phyloP scores from a whole-genome alignment of 2,797 vertebrate genomes.

The Synanceia verrucosa region DNA sequence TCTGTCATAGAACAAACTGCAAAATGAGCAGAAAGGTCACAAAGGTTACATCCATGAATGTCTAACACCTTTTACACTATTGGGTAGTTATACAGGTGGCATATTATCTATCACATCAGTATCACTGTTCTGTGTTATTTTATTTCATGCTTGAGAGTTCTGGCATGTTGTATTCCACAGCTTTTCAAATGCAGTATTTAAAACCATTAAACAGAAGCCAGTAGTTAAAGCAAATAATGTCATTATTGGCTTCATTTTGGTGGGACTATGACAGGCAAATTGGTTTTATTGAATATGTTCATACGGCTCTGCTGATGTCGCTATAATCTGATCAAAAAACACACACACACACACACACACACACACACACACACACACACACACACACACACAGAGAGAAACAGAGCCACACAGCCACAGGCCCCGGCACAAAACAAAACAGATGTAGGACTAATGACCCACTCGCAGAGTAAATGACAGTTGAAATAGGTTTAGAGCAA shows the following conservation, averaged over 20 bases:
- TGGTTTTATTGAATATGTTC: conserved; percentile 40
- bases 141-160: background rate
- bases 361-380: conserved; percentile 2
- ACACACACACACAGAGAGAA: conserved; percentile 8
- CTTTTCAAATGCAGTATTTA: conserved; percentile 26
- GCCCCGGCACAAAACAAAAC: conserved; percentile 72
- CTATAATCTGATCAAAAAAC: conserved; percentile 53
- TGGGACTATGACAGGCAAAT: conserved; percentile 55
- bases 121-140: background rate
- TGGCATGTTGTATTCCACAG: conserved; percentile 14
- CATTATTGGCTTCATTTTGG: conserved; percentile 36
- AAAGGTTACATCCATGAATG: background rate
- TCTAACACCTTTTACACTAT: background rate
- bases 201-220: conserved; percentile 37
- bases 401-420: conserved; percentile 18
- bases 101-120: background rate
- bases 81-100: background rate
- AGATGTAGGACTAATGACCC: conserved; percentile 79
- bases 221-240: conserved; percentile 51
- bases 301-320: conserved; percentile 28
- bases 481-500: conserved; percentile 81
- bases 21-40: background rate
- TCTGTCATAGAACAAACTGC: conserved; percentile 1
- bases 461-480: conserved; percentile 77
- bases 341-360: conserved; percentile 10